Evolutionary conservation across 2,113 vertebrate species (phyloP).

Genomic region (Caretta caretta): DNA sequence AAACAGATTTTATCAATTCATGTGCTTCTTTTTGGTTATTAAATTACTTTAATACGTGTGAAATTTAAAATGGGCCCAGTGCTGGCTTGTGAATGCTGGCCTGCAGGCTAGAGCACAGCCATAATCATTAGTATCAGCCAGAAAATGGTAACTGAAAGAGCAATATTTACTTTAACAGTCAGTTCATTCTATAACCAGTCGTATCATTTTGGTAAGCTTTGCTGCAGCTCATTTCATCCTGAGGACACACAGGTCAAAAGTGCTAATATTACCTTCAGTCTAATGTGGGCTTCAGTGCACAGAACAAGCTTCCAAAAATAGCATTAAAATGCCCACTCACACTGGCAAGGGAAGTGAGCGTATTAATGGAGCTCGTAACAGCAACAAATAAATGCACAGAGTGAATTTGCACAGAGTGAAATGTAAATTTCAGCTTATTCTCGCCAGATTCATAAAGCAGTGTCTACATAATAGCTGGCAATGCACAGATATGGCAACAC

Average conservation of each 20-base stretch:
- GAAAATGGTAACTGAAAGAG: background rate
- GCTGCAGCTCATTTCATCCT: background rate
- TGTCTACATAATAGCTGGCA: background rate
- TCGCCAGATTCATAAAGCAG: conserved; percentile 27
- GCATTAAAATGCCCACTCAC: background rate
- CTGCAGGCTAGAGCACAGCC: background rate
- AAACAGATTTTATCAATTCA: rapidly evolving
- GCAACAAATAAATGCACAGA: conserved; percentile 18
- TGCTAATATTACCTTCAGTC: background rate
- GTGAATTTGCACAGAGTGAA: conserved; percentile 6
- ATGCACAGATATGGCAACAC: conserved; percentile 12
- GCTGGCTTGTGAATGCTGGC: background rate
- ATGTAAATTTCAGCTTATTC: background rate
- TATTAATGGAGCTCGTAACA: background rate
- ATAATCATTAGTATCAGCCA: background rate
- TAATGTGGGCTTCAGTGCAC: rapidly evolving
- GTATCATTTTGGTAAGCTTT: rapidly evolving
- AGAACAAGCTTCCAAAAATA: background rate
- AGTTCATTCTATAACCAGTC: background rate
- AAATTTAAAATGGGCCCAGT: rapidly evolving
- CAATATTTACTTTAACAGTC: background rate
- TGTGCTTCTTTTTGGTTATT: rapidly evolving
- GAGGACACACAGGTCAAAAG: background rate
- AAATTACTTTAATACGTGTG: rapidly evolving
- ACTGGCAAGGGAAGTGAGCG: background rate